Conservation (phyloP, 2,113 vertebrate species). For the Pycnonotus jocosus region DNA sequence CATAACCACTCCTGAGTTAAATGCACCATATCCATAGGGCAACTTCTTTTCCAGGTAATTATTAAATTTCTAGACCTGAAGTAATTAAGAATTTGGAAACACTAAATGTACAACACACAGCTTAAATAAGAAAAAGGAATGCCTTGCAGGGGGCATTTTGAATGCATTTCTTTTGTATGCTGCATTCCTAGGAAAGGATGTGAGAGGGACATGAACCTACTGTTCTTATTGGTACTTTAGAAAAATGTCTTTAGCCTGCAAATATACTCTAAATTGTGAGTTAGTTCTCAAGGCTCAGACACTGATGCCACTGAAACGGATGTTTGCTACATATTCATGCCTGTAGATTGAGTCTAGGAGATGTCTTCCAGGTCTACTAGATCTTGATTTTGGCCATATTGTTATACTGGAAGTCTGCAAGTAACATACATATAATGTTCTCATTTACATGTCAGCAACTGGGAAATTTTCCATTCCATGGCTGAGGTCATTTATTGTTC, state of each 20-base stretch:
- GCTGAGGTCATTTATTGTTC: background rate
- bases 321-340: background rate
- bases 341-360: background rate
- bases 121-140: background rate
- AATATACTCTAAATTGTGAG: background rate
- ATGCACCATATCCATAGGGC: background rate
- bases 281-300: background rate
- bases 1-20: background rate
- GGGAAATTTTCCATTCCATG: background rate
- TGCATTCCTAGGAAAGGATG: background rate
- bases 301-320: background rate
- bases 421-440: background rate
- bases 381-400: background rate
- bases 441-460: background rate
- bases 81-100: background rate
- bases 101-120: background rate
- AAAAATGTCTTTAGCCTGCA: background rate
- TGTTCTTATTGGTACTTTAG: background rate
- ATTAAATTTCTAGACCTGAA: background rate
- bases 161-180: background rate
- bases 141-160: background rate
- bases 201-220: background rate
- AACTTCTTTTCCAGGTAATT: background rate
- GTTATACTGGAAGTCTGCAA: background rate
- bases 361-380: background rate